Base-by-base conservation (phyloP, 2,797 vertebrate species). In the Leptodactylus fallax region DNA sequence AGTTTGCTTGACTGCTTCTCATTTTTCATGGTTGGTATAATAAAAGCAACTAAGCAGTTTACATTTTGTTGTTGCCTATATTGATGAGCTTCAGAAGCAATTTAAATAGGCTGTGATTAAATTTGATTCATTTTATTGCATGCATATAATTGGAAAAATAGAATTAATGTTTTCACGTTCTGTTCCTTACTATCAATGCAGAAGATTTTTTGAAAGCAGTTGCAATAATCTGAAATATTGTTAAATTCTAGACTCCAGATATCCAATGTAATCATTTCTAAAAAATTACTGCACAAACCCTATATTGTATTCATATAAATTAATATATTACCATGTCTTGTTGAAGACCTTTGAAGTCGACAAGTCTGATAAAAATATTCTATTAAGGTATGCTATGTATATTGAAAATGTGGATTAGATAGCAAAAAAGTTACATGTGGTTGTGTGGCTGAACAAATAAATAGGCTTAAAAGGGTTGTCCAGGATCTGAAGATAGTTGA, bases 81-180 rank as follows among this genome's bases (percentile, higher is more conserved):
- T 76, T 51, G 72, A 56, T 60, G 56, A 60, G 55, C 56, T 60
- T 79, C 79, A 81, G 60, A 17, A 65, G 79, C 55, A 63, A 60
- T n/a, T 65, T 47, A 61, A 65, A 27, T 47, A 81, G 79, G 19
- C 14, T 81, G 81, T 51, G 63, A 67, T 65, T 82, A 82, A 82
- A 82, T 65, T 51, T 67, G 63, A 69, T 82, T 82, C 61, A 82
- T 67, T 82, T 49, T 23, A 82, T 67, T 82, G 36, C n/a, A 51
- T 69, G 21, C 49, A 51, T 82, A 67, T 82, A 65, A 69, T 27
- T 67, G 45, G 49, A 69, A 82, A 65, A 82, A 69, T 36, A 45
- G 13, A 79, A 79, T 79, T 58, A 17, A 79, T 36, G 53, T 58
- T 58, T 79, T 58, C 51, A 10, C 77, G 19, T 60, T 58, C 25